Evolutionary conservation across 2,797 vertebrate species (phyloP).

Genomic region (Pangasius djambal): DNA sequence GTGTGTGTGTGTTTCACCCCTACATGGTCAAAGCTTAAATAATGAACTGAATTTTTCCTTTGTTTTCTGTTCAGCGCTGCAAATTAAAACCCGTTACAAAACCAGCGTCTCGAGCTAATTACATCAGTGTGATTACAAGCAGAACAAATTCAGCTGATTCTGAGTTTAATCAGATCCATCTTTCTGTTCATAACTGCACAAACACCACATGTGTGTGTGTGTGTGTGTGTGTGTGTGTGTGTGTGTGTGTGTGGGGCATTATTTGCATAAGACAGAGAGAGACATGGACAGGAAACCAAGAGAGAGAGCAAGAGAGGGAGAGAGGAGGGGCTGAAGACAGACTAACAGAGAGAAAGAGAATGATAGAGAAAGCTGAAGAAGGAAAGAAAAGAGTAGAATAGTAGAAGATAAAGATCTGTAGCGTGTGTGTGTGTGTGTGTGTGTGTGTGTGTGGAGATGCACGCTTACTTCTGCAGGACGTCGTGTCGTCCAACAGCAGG

Average conservation of each 20-base stretch:
- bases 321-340: not conserved
- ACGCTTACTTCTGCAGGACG: constrained; percentile 84
- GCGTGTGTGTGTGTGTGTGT: not conserved
- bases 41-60: constrained; percentile 70
- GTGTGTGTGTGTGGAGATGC: not conserved
- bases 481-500: constrained; percentile 78
- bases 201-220: constrained; percentile 13
- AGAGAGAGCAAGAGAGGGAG: not conserved
- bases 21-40: constrained; percentile 72
- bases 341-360: no score
- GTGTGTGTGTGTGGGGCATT: not conserved
- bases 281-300: not conserved
- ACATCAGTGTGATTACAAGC: constrained; percentile 76
- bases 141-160: constrained; percentile 70
- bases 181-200: constrained; percentile 62
- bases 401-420: not conserved
- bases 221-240: constrained; percentile 2
- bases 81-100: constrained; percentile 71
- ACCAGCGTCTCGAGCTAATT: constrained; percentile 67
- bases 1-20: constrained; percentile 18
- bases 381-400: not conserved
- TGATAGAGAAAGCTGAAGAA: not conserved
- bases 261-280: not conserved
- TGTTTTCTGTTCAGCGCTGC: constrained; percentile 65
- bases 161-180: constrained; percentile 60